Evolutionary conservation across 1,140 invertebrate species (phyloP), one percentile per base, ranked within the genome.

Genomic region (Harlomillsia oculata): DNA sequence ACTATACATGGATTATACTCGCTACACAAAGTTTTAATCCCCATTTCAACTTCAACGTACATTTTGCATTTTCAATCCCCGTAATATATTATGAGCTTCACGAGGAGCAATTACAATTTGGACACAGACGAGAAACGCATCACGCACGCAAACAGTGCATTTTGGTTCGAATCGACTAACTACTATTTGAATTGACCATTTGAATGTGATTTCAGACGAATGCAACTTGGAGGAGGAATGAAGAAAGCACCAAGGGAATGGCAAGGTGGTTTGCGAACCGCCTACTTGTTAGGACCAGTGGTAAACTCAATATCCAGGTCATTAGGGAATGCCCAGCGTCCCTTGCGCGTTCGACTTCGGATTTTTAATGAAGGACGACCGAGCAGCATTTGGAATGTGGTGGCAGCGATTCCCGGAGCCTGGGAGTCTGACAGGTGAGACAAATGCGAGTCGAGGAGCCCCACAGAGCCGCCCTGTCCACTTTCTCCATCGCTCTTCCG

Each of bases 351-450:
- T 30, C 43, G 60, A 28, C 52, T 69, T 50, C 60, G 58, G 8
- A 56, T 67, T 9, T 64, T 59, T 50, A 69, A 69, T 56, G 60
- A 66, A 29, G 28, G 53, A 2, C 49, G 59, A 26, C 25, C 51
- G 30, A 58, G 48, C 14, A 51, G 45, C n/a, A 63, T 69, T 51
- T 66, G 43, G 46, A 69, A 69, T 37, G 66, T 69, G 1, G 57
- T 69, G 16, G 67, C 63, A 20, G 53, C 59, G 3, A 68, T 69
- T 50, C 60, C 63, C 13, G 68, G 68, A n/a, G 44, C 68, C 32
- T 69, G 67, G 60, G 72, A 74, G 63, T 63, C 69, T 67, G 71
- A 72, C 71, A 66, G 64, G 63, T 49, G 29, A 49, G 44, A n/a
- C n/a, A n/a, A n/a, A n/a, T n/a, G n/a, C n/a, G n/a, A n/a, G n/a